These are phyloP conservation scores for Ochropleura plecta DNA, from an alignment of 2,888 invertebrate genomes.

Conservation along the genomic window DNA sequence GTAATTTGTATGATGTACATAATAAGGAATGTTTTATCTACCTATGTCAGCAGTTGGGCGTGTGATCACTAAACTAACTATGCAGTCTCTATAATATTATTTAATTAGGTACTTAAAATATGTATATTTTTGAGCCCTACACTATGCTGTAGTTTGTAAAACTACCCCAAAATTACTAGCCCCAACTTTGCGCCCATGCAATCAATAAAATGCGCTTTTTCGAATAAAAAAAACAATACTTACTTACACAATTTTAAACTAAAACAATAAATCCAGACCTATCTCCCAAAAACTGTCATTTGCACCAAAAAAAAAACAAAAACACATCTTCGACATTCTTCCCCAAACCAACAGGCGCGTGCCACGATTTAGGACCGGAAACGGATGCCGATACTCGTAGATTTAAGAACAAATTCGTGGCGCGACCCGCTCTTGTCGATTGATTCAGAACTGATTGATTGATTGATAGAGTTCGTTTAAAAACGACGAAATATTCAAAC, in stretches of 20 bases:
- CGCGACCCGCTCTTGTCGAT: conserved; percentile 64
- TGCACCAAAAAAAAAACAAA: conserved; percentile 42
- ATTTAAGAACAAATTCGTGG: conserved; percentile 72
- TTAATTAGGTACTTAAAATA: no score
- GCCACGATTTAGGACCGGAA: conserved; percentile 65
- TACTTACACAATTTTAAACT: not conserved
- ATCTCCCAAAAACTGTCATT: conserved; percentile 31
- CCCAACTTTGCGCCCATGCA: not conserved
- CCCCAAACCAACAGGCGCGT: conserved; percentile 47
- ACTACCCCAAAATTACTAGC: no score
- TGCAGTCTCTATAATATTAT: no score
- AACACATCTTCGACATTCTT: conserved; percentile 37
- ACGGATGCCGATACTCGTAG: conserved; percentile 67
- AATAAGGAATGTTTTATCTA: no score
- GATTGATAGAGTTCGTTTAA: conserved; percentile 60
- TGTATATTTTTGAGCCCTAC: no score
- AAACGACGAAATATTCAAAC: conserved; percentile 21
- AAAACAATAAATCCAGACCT: conserved; percentile 23
- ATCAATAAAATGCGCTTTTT: not conserved
- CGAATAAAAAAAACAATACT: not conserved
- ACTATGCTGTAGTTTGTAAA: no score
- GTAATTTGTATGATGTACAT: no score
- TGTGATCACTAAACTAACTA: no score
- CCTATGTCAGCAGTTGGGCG: no score
- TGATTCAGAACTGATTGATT: conserved; percentile 65